Conservation (phyloP, 2,797 vertebrate genomes). For the Geotrypetes seraphini region DNA sequence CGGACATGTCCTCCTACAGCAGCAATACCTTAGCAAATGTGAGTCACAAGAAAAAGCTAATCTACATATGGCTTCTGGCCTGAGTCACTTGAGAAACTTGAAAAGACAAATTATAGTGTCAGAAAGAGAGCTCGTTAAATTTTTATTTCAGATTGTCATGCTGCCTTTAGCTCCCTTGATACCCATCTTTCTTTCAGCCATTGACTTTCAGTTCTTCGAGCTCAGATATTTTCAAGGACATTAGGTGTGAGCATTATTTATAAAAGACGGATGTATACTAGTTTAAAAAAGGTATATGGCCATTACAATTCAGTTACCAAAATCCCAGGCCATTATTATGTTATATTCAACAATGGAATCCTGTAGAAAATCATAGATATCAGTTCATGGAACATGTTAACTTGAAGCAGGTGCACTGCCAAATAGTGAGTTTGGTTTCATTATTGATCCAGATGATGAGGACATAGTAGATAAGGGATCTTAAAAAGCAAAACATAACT, state of each 20-base stretch:
- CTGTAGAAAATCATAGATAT: too few relatives aligned
- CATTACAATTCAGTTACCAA: slow-evolving; percentile 9
- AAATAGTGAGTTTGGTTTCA: too few relatives aligned
- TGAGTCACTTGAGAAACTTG: slow-evolving; percentile 33
- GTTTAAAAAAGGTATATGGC: slow-evolving; percentile 1
- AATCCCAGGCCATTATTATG: slow-evolving; percentile 3
- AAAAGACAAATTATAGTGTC: slow-evolving; percentile 47
- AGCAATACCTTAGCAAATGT: slow-evolving; percentile 20
- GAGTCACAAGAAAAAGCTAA: slow-evolving; percentile 31
- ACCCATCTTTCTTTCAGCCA: slow-evolving; percentile 16
- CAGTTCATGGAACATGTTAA: too few relatives aligned
- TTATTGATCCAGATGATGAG: too few relatives aligned
- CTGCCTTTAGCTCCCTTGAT: slow-evolving; percentile 23
- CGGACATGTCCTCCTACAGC: too few relatives aligned
- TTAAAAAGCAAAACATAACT: too few relatives aligned
- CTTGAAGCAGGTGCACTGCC: too few relatives aligned
- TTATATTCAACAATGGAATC: too few relatives aligned
- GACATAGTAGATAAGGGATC: too few relatives aligned
- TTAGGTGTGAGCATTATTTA: slow-evolving; percentile 12
- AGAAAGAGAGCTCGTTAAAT: slow-evolving; percentile 50
- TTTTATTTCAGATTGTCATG: slow-evolving; percentile 33
- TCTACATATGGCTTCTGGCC: slow-evolving; percentile 49
- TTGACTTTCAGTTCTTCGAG: slow-evolving; percentile 21
- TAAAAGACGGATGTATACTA: slow-evolving; percentile 12
- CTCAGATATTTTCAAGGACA: slow-evolving; percentile 22